Conservation (phyloP, 2,113 vertebrate species). For the Saguinus imperator region DNA sequence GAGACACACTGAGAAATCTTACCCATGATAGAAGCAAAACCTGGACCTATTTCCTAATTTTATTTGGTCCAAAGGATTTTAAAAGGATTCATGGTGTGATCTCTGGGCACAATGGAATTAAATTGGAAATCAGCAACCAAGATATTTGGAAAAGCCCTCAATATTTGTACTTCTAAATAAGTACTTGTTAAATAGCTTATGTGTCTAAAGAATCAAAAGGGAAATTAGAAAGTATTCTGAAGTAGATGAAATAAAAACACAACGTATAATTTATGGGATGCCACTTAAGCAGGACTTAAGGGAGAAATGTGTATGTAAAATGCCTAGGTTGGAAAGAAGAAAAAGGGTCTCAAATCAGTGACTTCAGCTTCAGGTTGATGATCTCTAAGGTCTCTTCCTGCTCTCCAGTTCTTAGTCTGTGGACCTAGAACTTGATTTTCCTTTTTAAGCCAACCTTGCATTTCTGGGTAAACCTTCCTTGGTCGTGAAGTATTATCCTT, state of each 20-base stretch:
- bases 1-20: background rate
- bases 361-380: background rate
- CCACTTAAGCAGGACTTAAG: background rate
- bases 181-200: background rate
- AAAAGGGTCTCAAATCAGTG: background rate
- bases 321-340: background rate
- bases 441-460: background rate
- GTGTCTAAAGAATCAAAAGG: constrained; percentile 12
- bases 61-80: background rate
- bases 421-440: background rate
- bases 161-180: background rate
- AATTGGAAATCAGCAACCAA: background rate
- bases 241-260: constrained; percentile 18
- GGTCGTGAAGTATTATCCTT: background rate
- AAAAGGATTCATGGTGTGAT: background rate
- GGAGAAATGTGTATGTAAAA: background rate
- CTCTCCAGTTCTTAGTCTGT: background rate
- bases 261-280: background rate
- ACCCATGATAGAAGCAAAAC: background rate
- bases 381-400: background rate
- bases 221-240: background rate
- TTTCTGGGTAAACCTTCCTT: background rate
- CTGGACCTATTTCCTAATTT: background rate
- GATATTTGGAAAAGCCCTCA: background rate
- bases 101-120: constrained; percentile 4